Conservation (phyloP, 2,888 invertebrate genomes). For the Dorcus hopei region DNA sequence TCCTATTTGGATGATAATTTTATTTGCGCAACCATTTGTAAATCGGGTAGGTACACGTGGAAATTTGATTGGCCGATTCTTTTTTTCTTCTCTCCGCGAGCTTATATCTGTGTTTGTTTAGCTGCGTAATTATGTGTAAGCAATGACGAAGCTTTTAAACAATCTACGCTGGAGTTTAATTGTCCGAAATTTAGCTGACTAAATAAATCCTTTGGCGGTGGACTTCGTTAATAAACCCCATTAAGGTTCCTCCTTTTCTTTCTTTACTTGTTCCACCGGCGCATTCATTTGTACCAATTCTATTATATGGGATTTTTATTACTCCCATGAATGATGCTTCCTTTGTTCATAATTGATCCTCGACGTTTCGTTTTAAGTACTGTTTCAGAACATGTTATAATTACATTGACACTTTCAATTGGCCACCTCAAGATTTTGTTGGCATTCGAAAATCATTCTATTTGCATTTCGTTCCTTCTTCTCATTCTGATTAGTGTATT, state of each 20-base stretch:
- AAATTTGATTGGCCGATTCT: background rate
- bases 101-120: background rate
- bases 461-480: no score
- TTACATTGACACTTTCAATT: no score
- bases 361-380: no score
- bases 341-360: no score
- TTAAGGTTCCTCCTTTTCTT: slow-evolving; percentile 11
- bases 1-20: background rate
- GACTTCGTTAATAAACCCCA: slow-evolving; percentile 10
- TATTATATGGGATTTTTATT: slow-evolving; percentile 14
- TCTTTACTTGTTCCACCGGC: slow-evolving; percentile 7
- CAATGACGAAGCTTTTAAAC: slow-evolving; percentile 22
- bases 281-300: slow-evolving; percentile 16
- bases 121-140: background rate
- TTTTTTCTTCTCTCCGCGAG: background rate
- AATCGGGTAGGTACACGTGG: background rate
- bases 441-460: no score
- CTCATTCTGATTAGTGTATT: no score
- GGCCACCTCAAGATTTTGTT: no score
- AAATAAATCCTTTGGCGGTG: slow-evolving; percentile 45
- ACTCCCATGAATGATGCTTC: background rate
- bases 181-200: slow-evolving; percentile 43
- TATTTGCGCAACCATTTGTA: background rate
- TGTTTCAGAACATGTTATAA: no score
- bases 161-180: slow-evolving; percentile 30